Evolutionary conservation across 2,888 invertebrate genomes (phyloP).

Genomic region (Oscheius sp.): DNA sequence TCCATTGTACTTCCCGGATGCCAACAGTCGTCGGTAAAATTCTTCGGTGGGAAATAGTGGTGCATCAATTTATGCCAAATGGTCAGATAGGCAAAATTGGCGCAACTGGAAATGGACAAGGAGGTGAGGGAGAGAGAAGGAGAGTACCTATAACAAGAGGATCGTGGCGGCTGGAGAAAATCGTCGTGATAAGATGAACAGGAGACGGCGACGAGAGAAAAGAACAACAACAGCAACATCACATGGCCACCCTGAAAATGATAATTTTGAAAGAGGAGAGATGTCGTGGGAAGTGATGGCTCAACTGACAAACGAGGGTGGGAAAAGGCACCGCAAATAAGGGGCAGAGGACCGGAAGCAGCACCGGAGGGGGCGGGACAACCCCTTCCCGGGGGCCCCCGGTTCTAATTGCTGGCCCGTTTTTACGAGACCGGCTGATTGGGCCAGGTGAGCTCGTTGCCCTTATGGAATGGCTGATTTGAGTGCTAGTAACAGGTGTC

Average conservation of each 20-base stretch:
- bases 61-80: constrained; percentile 65
- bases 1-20: constrained; percentile 54
- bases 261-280: not conserved
- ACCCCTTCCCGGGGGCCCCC: constrained; percentile 1
- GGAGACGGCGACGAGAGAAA: constrained; percentile 13
- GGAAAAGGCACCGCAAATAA: not conserved
- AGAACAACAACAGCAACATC: constrained; percentile 6
- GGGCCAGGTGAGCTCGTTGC: constrained; percentile 2
- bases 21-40: constrained; percentile 67
- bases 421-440: constrained; percentile 20
- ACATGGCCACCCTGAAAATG: constrained; percentile 21
- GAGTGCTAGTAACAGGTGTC: not conserved
- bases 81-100: constrained; percentile 62
- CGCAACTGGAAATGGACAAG: constrained; percentile 62
- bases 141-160: constrained; percentile 24
- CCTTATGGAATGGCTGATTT: not conserved
- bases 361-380: not conserved
- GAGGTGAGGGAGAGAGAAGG: not conserved
- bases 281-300: constrained; percentile 12
- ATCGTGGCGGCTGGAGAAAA: constrained; percentile 4
- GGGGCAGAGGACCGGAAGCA: not conserved
- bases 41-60: constrained; percentile 70
- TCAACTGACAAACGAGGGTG: constrained; percentile 11
- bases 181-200: constrained; percentile 12
- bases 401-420: not conserved